Conservation (phyloP, 2,113 vertebrate species). For the Neoarius graeffei region DNA sequence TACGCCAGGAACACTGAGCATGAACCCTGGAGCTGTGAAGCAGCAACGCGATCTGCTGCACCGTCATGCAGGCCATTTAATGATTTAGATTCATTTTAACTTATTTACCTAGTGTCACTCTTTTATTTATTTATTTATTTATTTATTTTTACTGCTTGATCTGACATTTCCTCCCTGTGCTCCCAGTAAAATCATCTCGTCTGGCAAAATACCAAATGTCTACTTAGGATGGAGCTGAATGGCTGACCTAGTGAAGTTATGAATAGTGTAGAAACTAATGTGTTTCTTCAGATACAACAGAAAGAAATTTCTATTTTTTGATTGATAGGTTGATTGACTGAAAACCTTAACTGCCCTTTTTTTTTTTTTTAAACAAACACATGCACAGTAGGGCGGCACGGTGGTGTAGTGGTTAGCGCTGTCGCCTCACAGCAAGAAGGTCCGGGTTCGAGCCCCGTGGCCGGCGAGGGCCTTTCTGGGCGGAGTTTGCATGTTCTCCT, state of each 20-base stretch:
- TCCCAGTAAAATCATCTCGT: neutral
- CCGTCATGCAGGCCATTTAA: neutral
- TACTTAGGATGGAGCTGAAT: neutral
- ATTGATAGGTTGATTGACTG: neutral
- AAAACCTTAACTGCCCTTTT: neutral
- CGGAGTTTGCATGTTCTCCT: too few species aligned
- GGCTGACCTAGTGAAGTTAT: neutral
- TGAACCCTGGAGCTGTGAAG: neutral
- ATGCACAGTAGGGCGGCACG: too few species aligned
- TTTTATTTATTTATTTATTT: neutral
- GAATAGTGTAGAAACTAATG: neutral
- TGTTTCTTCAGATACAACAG: neutral
- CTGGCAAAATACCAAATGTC: neutral
- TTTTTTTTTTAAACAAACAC: neutral
- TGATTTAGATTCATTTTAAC: neutral
- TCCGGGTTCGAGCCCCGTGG: too few species aligned
- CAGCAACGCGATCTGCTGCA: neutral
- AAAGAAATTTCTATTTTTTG: neutral
- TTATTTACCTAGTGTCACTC: neutral
- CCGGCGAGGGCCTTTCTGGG: too few species aligned
- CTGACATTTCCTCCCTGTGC: neutral
- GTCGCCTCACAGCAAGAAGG: too few species aligned
- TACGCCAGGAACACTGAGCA: neutral
- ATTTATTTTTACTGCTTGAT: neutral
- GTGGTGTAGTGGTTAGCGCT: too few species aligned